These are phyloP conservation scores for Cynoglossus semilaevis DNA, from an alignment of 2,113 vertebrate species.

Conservation along the genomic window DNA sequence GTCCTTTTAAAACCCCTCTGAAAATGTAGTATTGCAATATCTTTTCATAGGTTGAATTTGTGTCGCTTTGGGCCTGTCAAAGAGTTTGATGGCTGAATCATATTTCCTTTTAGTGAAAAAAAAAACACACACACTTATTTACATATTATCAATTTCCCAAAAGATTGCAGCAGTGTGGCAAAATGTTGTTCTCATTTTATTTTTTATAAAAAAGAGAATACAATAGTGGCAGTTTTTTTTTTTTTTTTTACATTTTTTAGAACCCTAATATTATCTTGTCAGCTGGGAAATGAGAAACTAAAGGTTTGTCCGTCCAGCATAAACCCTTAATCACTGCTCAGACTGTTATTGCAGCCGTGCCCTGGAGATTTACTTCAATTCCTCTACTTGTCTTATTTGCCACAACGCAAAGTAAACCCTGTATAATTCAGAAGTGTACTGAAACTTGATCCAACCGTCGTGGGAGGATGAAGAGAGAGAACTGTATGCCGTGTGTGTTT, in stretches of 20 bases:
- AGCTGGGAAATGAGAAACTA: constrained; percentile 17
- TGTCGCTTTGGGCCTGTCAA: not conserved
- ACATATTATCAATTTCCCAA: constrained; percentile 7
- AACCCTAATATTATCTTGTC: constrained; percentile 5
- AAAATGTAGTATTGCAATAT: no score
- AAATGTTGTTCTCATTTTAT: no score
- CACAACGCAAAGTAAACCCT: constrained; percentile 15
- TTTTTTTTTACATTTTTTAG: not conserved
- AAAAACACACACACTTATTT: constrained; percentile 12
- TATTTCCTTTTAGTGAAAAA: not conserved
- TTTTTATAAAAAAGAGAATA: not conserved
- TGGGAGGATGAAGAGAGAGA: no score
- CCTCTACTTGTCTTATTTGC: constrained; percentile 23
- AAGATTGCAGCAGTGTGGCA: not conserved
- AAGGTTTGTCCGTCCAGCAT: constrained; percentile 21
- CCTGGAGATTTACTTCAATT: constrained; percentile 22
- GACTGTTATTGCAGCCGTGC: constrained; percentile 10
- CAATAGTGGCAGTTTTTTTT: not conserved
- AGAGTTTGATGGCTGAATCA: not conserved
- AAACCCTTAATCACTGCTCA: constrained; percentile 21
- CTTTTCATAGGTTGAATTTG: no score
- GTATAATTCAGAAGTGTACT: not conserved
- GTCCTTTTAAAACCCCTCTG: no score
- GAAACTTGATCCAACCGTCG: constrained; percentile 6
- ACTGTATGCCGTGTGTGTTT: no score